phyloP scores from a whole-genome alignment of 2,888 invertebrate genomes.

The Magallana nippona region DNA sequence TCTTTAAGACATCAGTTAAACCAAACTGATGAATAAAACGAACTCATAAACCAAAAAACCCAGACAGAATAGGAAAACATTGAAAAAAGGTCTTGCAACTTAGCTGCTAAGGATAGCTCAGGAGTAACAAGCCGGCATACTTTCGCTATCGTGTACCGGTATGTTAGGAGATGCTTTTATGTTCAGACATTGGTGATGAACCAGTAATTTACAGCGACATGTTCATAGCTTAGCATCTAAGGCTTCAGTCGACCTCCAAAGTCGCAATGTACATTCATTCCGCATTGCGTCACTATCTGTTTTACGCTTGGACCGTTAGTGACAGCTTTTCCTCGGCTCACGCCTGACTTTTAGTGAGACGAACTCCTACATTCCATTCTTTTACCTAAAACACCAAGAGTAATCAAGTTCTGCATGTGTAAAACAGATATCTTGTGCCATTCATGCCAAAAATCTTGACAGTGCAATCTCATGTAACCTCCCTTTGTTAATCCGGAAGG shows the following conservation, averaged over 20 bases:
- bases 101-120: not conserved
- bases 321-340: not conserved
- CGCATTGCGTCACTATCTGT: slow-evolving; percentile 4
- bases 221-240: not conserved
- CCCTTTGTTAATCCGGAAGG: slow-evolving; percentile 15
- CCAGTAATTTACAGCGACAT: slow-evolving; percentile 24
- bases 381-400: slow-evolving; percentile 13
- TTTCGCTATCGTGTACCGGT: not conserved
- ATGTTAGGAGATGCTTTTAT: slow-evolving; percentile 11
- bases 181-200: slow-evolving; percentile 11
- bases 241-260: slow-evolving; percentile 15
- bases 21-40: too few species aligned
- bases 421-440: slow-evolving; percentile 32
- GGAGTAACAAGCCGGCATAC: not conserved
- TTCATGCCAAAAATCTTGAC: slow-evolving; percentile 29
- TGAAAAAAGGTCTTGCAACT: too few species aligned
- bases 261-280: slow-evolving; percentile 27
- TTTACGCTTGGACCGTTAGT: not conserved
- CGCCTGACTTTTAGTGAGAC: slow-evolving; percentile 22
- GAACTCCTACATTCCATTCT: not conserved
- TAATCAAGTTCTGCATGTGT: slow-evolving; percentile 27
- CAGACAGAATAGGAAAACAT: too few species aligned
- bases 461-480: not conserved
- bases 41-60: too few species aligned
- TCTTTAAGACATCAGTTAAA: too few species aligned